A percentile compares a stretch with the other conserved stretches of the same genome.
phyloP scores from a whole-genome alignment of 2,888 invertebrate species.

The Oscheius sp. region DNA sequence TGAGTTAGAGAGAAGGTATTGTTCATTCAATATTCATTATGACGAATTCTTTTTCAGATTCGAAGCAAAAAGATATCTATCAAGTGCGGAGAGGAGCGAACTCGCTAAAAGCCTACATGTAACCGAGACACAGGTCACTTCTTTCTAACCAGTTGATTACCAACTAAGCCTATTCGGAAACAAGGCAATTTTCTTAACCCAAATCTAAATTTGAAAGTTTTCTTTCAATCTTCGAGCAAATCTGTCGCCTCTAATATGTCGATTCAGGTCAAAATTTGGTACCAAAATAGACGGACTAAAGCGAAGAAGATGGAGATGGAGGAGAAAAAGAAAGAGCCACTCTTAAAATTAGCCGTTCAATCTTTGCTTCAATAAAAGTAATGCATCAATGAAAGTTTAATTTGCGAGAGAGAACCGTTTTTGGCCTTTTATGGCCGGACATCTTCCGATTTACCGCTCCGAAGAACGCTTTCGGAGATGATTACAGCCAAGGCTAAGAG shows the following conservation, averaged over 20 bases:
- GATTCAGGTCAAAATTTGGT: conserved; percentile 94
- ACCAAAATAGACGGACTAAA: conserved; percentile 93
- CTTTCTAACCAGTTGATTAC: neutral
- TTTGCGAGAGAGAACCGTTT: neutral
- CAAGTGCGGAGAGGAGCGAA: conserved; percentile 90
- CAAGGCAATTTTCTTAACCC: no score
- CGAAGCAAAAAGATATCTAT: conserved; percentile 92
- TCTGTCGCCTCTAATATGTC: conserved; percentile 27
- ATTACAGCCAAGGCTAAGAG: neutral
- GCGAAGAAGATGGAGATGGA: conserved; percentile 99
- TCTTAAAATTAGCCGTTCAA: conserved; percentile 12
- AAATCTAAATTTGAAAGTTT: no score
- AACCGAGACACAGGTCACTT: conserved; percentile 89
- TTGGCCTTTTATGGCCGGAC: neutral
- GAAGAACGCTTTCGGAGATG: neutral
- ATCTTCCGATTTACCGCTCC: neutral
- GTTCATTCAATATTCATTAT: neutral
- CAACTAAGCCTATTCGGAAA: neutral
- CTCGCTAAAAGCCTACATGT: conserved; percentile 92
- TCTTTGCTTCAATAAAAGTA: conserved; percentile 5
- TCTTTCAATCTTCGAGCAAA: neutral
- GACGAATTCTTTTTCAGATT: conserved; percentile 73
- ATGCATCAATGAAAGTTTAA: neutral
- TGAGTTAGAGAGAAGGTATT: conserved; percentile 86
- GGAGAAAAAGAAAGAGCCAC: conserved; percentile 77